phyloP scores from a whole-genome alignment of 2,888 invertebrate species.

The Ophion ventricosus region DNA sequence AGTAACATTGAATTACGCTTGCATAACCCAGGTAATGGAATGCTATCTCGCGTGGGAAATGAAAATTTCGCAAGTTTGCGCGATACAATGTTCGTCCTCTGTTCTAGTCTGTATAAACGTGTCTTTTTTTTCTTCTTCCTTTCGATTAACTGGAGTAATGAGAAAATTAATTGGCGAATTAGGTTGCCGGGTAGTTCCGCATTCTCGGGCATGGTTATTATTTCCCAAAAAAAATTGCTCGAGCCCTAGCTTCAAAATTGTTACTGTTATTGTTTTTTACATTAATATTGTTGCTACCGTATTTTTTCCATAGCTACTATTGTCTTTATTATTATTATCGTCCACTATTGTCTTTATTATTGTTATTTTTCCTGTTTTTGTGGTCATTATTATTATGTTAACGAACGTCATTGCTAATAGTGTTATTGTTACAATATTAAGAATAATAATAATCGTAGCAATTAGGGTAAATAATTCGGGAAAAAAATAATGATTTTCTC shows the following conservation, averaged over 20 bases:
- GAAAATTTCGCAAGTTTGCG: slow-evolving; percentile 19
- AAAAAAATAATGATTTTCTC: not conserved
- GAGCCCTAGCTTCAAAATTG: too few relatives aligned
- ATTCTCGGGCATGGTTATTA: not conserved
- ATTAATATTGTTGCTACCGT: not conserved
- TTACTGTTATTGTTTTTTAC: not conserved
- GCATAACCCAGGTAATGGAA: slow-evolving; percentile 18
- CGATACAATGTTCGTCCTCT: not conserved
- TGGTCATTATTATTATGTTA: not conserved
- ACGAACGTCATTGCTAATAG: not conserved
- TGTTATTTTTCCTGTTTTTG: not conserved
- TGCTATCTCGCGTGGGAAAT: slow-evolving; percentile 16
- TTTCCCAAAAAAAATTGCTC: not conserved
- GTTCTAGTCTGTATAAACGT: not conserved
- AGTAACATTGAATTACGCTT: slow-evolving; percentile 16
- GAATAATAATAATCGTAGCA: not conserved
- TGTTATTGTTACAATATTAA: not conserved
- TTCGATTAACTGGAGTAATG: not conserved
- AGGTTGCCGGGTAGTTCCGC: not conserved
- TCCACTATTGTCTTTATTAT: not conserved
- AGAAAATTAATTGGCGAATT: not conserved
- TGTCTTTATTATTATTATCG: too few relatives aligned
- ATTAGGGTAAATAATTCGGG: too few relatives aligned
- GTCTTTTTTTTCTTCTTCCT: not conserved
- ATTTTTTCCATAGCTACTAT: not conserved